Conservation (phyloP, 2,113 vertebrate species). For the Argyrosomus japonicus region DNA sequence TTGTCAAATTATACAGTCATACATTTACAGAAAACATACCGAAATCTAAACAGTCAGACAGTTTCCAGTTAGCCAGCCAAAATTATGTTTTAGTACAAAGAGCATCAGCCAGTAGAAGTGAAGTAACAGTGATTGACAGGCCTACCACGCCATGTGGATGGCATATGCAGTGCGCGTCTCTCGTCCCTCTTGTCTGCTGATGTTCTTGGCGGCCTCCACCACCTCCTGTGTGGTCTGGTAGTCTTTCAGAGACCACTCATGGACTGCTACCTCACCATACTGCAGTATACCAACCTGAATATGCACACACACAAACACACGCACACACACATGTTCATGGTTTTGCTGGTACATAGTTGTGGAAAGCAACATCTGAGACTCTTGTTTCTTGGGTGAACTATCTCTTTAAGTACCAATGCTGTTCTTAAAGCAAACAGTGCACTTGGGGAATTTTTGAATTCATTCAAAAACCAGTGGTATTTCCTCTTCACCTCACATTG, state of each 20-base stretch:
- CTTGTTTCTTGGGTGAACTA: conserved; percentile 50
- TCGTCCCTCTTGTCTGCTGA: conserved; percentile 93
- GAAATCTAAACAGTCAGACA: conserved; percentile 37
- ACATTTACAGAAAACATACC: conserved; percentile 40
- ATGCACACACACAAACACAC: conserved; percentile 12
- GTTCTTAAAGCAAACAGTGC: conserved; percentile 70
- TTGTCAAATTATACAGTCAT: conserved; percentile 46
- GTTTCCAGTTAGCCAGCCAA: conserved; percentile 50
- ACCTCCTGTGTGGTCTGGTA: conserved; percentile 90
- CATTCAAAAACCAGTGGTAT: conserved; percentile 80
- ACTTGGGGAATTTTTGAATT: conserved; percentile 74
- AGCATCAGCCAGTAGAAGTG: conserved; percentile 17
- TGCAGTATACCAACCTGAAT: conserved; percentile 93
- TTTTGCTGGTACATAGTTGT: conserved; percentile 25
- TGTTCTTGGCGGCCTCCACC: conserved; percentile 92
- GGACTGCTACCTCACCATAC: conserved; percentile 91
- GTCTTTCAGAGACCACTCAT: conserved; percentile 92
- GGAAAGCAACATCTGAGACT: conserved; percentile 43
- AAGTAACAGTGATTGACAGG: conserved; percentile 27
- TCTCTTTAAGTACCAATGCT: conserved; percentile 62
- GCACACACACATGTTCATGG: conserved; percentile 28
- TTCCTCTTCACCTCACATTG: conserved; percentile 80
- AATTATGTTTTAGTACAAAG: conserved; percentile 6
- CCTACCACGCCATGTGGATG: conserved; percentile 91
- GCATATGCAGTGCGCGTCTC: conserved; percentile 94